Conservation (phyloP, 2,888 invertebrate species). For the Perizoma flavofasciatum region DNA sequence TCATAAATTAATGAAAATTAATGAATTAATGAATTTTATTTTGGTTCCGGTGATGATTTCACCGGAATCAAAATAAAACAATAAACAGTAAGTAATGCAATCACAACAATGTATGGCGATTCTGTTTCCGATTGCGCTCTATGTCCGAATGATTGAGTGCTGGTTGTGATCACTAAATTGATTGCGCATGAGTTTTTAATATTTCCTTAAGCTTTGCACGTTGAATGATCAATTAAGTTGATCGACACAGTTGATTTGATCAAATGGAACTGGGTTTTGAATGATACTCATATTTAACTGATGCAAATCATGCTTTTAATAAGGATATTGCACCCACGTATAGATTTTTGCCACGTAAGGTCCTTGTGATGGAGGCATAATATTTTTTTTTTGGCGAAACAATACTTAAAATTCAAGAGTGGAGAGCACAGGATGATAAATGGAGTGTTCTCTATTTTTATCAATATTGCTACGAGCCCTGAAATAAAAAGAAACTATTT, state of each 20-base stretch:
- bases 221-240: constrained; percentile 78
- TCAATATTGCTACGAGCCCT: too few species aligned
- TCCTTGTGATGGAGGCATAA: constrained; percentile 10
- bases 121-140: constrained; percentile 18
- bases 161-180: constrained; percentile 72
- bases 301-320: constrained; percentile 29
- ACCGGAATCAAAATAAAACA: too few species aligned
- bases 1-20: too few species aligned
- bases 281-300: constrained; percentile 47
- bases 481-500: too few species aligned
- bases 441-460: too few species aligned
- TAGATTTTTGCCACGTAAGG: constrained; percentile 17
- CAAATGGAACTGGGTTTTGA: constrained; percentile 50
- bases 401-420: too few species aligned
- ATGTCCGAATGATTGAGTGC: constrained; percentile 62
- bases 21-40: too few species aligned
- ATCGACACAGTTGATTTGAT: constrained; percentile 66
- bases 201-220: constrained; percentile 63
- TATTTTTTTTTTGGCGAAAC: too few species aligned
- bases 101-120: neutral
- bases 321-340: constrained; percentile 30
- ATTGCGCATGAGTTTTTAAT: constrained; percentile 73
- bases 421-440: too few species aligned
- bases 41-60: too few species aligned
- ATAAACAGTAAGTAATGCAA: too few species aligned